Evolutionary conservation across 2,888 invertebrate species (phyloP).

Genomic region (Cantharis flavilabris): DNA sequence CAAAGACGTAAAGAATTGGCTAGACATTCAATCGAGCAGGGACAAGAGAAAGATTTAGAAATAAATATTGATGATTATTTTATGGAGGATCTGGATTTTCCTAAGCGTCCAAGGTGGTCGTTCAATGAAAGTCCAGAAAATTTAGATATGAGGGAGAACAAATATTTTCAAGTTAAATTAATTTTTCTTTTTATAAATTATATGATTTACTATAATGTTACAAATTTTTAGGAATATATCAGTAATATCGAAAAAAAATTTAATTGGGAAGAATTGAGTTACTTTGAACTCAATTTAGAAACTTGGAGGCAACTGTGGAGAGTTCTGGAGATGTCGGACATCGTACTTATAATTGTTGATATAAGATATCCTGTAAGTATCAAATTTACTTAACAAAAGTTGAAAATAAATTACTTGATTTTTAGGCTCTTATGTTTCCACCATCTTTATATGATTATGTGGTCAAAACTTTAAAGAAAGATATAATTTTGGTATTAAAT

Average conservation of each 20-base stretch:
- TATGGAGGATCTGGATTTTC: constrained; percentile 73
- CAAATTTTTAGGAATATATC: constrained; percentile 71
- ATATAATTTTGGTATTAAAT: constrained; percentile 86
- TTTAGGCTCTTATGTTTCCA: constrained; percentile 82
- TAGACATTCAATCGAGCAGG: constrained; percentile 59
- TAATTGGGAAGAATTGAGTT: constrained; percentile 70
- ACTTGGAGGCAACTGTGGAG: constrained; percentile 97
- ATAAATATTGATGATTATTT: constrained; percentile 70
- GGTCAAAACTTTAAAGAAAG: constrained; percentile 73
- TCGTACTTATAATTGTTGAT: constrained; percentile 86
- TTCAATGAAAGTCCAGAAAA: constrained; percentile 72
- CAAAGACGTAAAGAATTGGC: constrained; percentile 71
- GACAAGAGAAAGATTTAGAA: constrained; percentile 68
- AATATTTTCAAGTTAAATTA: constrained; percentile 73
- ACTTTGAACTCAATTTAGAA: constrained; percentile 92
- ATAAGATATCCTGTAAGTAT: constrained; percentile 77
- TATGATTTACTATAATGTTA: constrained; percentile 8
- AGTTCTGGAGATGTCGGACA: constrained; percentile 91
- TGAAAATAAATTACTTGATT: neutral
- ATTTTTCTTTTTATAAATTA: neutral
- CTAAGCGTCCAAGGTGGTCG: constrained; percentile 85
- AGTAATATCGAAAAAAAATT: constrained; percentile 67
- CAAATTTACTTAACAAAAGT: neutral
- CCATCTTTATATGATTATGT: constrained; percentile 85
- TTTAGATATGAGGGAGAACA: constrained; percentile 79